Evolutionary conservation across 2,888 invertebrate genomes (phyloP).

Genomic region (Aphidoletes aphidimyza): DNA sequence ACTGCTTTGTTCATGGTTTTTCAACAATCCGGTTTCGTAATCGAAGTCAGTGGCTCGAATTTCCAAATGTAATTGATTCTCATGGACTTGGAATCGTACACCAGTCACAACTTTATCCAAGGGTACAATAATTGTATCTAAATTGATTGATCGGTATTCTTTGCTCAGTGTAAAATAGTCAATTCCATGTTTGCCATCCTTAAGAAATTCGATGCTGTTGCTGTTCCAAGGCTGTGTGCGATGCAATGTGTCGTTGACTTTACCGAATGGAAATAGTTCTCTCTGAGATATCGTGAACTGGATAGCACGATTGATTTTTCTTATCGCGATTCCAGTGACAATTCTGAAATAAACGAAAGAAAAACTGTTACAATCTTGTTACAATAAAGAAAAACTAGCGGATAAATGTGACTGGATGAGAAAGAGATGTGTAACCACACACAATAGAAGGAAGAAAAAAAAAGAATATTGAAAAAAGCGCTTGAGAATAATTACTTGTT

Average conservation of each 20-base stretch:
- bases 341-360: no score
- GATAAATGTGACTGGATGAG: no score
- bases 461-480: slow-evolving; percentile 34
- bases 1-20: slow-evolving; percentile 65
- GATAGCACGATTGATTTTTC: slow-evolving; percentile 76
- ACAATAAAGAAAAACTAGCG: neutral
- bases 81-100: slow-evolving; percentile 75
- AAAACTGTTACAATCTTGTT: no score
- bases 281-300: slow-evolving; percentile 80
- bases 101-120: slow-evolving; percentile 72
- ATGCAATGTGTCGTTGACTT: slow-evolving; percentile 65
- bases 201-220: slow-evolving; percentile 60
- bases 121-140: slow-evolving; percentile 77
- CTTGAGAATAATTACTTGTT: slow-evolving; percentile 61
- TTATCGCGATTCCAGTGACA: slow-evolving; percentile 77
- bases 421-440: neutral
- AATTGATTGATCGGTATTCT: slow-evolving; percentile 76
- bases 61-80: slow-evolving; percentile 81
- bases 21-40: slow-evolving; percentile 68
- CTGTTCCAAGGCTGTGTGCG: neutral
- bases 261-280: slow-evolving; percentile 70
- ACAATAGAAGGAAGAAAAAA: slow-evolving; percentile 57
- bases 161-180: slow-evolving; percentile 79
- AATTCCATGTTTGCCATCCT: slow-evolving; percentile 68
- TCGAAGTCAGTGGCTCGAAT: slow-evolving; percentile 78